Evolutionary conservation across 2,797 vertebrate genomes (phyloP).

Genomic region (Oophaga sylvatica): DNA sequence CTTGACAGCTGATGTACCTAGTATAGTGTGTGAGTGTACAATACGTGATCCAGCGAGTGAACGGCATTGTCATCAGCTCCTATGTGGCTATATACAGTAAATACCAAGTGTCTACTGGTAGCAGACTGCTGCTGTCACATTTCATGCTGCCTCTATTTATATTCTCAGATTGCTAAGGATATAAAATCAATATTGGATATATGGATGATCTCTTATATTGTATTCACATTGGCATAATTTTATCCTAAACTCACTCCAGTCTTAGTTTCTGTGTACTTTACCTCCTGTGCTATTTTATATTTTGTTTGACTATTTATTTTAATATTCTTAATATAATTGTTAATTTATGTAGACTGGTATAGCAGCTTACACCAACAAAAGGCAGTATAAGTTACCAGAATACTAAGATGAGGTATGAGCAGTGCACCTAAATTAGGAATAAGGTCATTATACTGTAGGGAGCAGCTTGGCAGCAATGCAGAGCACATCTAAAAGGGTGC

Average conservation of each 20-base stretch:
- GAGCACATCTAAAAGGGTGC: neutral
- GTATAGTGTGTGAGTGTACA: neutral
- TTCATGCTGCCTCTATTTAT: neutral
- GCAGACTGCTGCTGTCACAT: neutral
- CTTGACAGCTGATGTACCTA: neutral
- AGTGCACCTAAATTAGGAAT: neutral
- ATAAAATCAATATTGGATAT: neutral
- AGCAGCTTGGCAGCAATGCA: neutral
- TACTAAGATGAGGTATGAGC: neutral
- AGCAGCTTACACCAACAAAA: neutral
- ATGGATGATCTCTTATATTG: neutral
- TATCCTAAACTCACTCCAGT: neutral
- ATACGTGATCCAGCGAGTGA: neutral
- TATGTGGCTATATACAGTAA: neutral
- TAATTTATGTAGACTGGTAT: neutral
- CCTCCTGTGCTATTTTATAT: too few species aligned
- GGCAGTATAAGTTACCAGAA: neutral
- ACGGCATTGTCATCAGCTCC: neutral
- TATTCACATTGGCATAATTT: neutral
- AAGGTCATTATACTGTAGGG: neutral
- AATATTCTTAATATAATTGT: neutral
- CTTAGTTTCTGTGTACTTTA: too few species aligned
- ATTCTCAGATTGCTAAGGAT: neutral
- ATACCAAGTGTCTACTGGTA: neutral
- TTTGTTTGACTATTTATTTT: neutral